Conservation (phyloP, 2,113 vertebrate genomes). For the Cyprinodon variegatus region DNA sequence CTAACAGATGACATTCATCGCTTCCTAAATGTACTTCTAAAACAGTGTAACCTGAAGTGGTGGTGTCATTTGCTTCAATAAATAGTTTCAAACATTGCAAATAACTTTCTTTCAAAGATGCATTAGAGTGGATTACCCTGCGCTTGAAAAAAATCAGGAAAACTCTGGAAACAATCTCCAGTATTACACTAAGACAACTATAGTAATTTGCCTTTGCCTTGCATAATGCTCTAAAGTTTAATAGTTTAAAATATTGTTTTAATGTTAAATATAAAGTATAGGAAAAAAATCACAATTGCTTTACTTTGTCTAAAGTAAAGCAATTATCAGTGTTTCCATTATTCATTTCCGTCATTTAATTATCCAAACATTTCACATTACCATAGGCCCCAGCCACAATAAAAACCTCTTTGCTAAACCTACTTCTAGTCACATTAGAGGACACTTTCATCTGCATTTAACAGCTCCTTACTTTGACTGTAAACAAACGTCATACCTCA, state of each 20-base stretch:
- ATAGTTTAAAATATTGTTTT: too few species aligned
- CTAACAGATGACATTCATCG: too few species aligned
- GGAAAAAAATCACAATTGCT: background rate
- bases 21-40: too few species aligned
- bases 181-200: too few species aligned
- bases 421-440: constrained; percentile 37
- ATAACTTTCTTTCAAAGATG: background rate
- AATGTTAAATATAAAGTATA: too few species aligned
- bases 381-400: constrained; percentile 37
- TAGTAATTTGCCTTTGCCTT: background rate
- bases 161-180: too few species aligned
- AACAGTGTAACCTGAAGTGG: too few species aligned
- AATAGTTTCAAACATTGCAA: too few species aligned
- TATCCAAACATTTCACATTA: constrained; percentile 34
- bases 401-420: constrained; percentile 29
- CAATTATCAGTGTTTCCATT: background rate
- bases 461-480: background rate
- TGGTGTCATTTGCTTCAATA: too few species aligned
- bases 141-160: too few species aligned
- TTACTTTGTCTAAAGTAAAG: background rate
- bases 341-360: constrained; percentile 13
- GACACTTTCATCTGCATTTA: constrained; percentile 30
- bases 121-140: background rate
- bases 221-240: background rate
- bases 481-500: background rate